Conservation (phyloP, 1,140 invertebrate genomes). For the Holcopasites calliopsidis region DNA sequence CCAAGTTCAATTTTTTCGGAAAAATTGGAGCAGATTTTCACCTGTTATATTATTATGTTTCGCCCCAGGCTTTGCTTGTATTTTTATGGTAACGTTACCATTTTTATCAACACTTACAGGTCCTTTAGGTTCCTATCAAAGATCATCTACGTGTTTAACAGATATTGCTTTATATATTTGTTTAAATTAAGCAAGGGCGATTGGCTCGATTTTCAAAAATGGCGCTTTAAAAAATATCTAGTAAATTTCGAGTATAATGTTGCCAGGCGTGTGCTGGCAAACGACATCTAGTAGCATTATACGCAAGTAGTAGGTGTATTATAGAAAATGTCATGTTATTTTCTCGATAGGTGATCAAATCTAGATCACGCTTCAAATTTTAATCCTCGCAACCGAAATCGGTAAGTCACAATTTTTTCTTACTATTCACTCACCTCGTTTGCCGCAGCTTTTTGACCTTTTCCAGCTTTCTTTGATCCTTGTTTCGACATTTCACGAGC, state of each 20-base stretch:
- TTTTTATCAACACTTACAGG: slow-evolving; percentile 81
- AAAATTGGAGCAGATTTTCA: slow-evolving; percentile 59
- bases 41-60: slow-evolving; percentile 87
- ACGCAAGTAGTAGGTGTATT: slow-evolving; percentile 6
- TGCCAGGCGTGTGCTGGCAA: slow-evolving; percentile 26
- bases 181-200: not conserved
- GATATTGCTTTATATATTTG: not conserved
- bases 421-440: slow-evolving; percentile 57
- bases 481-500: slow-evolving; percentile 70
- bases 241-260: slow-evolving; percentile 22
- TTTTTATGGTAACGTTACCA: slow-evolving; percentile 83
- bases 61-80: slow-evolving; percentile 88
- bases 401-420: slow-evolving; percentile 56
- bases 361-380: slow-evolving; percentile 43
- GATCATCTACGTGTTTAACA: not conserved
- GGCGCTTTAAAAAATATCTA: not conserved
- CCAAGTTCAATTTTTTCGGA: not conserved
- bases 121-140: slow-evolving; percentile 48
- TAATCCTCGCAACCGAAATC: slow-evolving; percentile 8
- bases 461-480: slow-evolving; percentile 62
- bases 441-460: slow-evolving; percentile 35
- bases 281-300: slow-evolving; percentile 27
- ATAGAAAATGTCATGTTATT: slow-evolving; percentile 69
- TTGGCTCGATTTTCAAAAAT: not conserved
- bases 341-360: slow-evolving; percentile 68